A percentile compares a stretch with the other conserved stretches of the same genome.
Conservation (phyloP, 2,888 invertebrate genomes). For the Euplagia quadripunctaria region DNA sequence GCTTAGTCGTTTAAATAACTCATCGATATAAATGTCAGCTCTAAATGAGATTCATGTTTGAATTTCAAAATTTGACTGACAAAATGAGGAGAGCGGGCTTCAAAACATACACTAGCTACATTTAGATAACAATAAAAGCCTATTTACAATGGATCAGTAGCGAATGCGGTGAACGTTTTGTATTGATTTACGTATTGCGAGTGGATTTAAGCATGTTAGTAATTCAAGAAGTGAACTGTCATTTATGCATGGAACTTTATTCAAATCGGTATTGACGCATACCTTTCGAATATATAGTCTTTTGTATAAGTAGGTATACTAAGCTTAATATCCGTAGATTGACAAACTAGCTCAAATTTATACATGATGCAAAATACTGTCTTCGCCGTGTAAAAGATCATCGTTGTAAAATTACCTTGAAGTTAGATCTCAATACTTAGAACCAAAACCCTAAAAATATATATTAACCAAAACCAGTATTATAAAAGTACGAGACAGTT, state of each 20-base stretch:
- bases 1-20: conserved; percentile 77
- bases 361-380: not conserved
- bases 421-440: too few species aligned
- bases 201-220: conserved; percentile 12
- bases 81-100: conserved; percentile 1
- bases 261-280: conserved; percentile 16
- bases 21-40: conserved; percentile 72
- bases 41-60: conserved; percentile 67
- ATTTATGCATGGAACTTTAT: conserved; percentile 16
- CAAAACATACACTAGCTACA: conserved; percentile 32
- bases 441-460: too few species aligned
- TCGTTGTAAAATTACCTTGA: not conserved
- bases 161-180: conserved; percentile 20
- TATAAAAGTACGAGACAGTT: too few species aligned
- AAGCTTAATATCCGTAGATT: not conserved
- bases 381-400: not conserved
- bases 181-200: conserved; percentile 21
- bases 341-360: not conserved
- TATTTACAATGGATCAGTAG: conserved; percentile 25
- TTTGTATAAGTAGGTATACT: not conserved
- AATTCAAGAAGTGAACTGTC: conserved; percentile 16
- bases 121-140: conserved; percentile 19
- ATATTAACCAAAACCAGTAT: too few species aligned
- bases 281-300: conserved; percentile 2
- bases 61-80: conserved; percentile 47